Conservation (phyloP, 2,113 vertebrate species). For the Cebidichthys violaceus region DNA sequence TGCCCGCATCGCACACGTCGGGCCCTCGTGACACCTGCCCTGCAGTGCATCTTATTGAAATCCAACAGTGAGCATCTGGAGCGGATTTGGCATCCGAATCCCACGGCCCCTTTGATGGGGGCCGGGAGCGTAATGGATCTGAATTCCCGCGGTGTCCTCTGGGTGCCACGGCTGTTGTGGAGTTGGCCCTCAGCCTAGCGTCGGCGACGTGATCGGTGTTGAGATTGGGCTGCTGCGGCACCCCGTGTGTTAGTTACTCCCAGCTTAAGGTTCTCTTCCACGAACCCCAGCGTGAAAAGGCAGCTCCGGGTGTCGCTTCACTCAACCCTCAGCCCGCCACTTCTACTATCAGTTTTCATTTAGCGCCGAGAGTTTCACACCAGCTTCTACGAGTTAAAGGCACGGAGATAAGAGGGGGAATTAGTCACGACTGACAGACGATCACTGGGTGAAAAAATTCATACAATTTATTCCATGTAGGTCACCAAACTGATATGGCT, state of each 20-base stretch:
- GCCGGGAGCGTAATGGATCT: slow-evolving; percentile 71
- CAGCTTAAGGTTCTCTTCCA: slow-evolving; percentile 43
- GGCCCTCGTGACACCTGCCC: slow-evolving; percentile 62
- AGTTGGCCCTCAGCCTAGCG: slow-evolving; percentile 70
- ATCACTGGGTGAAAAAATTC: slow-evolving; percentile 13
- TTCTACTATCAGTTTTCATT: slow-evolving; percentile 48
- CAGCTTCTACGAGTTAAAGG: slow-evolving; percentile 37
- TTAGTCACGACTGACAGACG: slow-evolving; percentile 49
- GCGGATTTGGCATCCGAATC: slow-evolving; percentile 69
- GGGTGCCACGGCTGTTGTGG: slow-evolving; percentile 63
- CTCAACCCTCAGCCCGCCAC: slow-evolving; percentile 36
- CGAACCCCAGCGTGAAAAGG: slow-evolving; percentile 35
- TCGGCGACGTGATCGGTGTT: slow-evolving; percentile 70
- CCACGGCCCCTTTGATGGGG: slow-evolving; percentile 77
- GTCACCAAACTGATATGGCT: slow-evolving; percentile 38
- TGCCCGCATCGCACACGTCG: slow-evolving; percentile 35
- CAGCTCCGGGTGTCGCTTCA: slow-evolving; percentile 45
- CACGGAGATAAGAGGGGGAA: slow-evolving; percentile 44
- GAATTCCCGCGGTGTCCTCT: slow-evolving; percentile 71
- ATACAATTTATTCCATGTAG: slow-evolving; percentile 55
- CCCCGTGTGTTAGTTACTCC: slow-evolving; percentile 53
- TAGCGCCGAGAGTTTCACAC: slow-evolving; percentile 42
- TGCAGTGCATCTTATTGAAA: slow-evolving; percentile 70
- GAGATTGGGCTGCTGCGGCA: slow-evolving; percentile 54
- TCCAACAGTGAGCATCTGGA: slow-evolving; percentile 78